Percentiles rank a stretch among this genome's conserved stretches.
Evolutionary conservation across 1,140 invertebrate species (phyloP).

Genomic region (Pantala flavescens): DNA sequence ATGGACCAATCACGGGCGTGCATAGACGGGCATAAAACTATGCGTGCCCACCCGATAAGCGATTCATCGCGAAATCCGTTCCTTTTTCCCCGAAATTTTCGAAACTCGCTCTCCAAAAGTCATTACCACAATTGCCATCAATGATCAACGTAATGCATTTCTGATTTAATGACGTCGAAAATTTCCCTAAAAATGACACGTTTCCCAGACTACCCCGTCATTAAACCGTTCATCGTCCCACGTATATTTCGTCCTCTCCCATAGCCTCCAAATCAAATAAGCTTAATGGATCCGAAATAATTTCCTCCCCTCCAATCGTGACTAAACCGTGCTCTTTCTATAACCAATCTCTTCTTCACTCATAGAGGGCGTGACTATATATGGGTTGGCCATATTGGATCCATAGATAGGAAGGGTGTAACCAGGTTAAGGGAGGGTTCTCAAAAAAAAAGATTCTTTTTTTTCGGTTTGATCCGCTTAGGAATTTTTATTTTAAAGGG

Average conservation of each 20-base stretch:
- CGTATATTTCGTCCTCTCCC: background rate
- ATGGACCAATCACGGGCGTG: too few relatives aligned
- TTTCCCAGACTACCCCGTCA: background rate
- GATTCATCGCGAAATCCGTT: too few relatives aligned
- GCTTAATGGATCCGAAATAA: conserved; percentile 1
- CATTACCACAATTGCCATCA: conserved; percentile 1
- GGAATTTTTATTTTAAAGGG: too few relatives aligned
- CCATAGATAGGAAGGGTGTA: too few relatives aligned
- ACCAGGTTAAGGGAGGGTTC: too few relatives aligned
- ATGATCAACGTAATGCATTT: conserved; percentile 10
- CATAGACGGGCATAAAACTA: too few relatives aligned
- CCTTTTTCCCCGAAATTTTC: background rate
- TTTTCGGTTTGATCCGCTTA: too few relatives aligned
- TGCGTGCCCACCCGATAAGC: too few relatives aligned
- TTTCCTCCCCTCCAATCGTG: conserved; percentile 2
- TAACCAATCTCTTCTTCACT: background rate
- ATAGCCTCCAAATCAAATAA: background rate
- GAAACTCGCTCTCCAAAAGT: background rate
- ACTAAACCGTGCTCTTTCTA: background rate
- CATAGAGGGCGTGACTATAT: too few relatives aligned
- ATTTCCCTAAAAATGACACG: conserved; percentile 5
- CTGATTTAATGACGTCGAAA: conserved; percentile 5
- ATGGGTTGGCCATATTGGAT: too few relatives aligned
- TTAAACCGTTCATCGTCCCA: background rate
- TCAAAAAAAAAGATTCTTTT: too few relatives aligned